Evolutionary conservation across 2,797 vertebrate genomes (phyloP).

Genomic region (Morelia viridis): DNA sequence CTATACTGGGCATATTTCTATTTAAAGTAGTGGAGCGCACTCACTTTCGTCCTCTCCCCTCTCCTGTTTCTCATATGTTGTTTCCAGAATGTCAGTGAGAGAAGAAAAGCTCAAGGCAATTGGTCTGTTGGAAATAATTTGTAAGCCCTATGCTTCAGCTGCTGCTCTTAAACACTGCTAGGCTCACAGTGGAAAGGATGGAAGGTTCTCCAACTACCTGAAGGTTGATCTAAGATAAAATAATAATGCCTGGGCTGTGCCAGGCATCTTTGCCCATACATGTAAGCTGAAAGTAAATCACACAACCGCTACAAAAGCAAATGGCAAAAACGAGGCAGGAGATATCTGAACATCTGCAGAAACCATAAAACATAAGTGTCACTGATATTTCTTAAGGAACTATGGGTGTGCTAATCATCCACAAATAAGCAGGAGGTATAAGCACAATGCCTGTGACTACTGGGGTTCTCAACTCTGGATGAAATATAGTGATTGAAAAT

Average conservation of each 20-base stretch:
- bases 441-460: background rate
- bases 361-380: background rate
- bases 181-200: background rate
- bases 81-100: slow-evolving; percentile 34
- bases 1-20: slow-evolving; percentile 41
- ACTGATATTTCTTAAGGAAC: background rate
- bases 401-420: background rate
- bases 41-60: background rate
- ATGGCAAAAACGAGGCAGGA: background rate
- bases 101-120: slow-evolving; percentile 41
- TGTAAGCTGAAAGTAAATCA: slow-evolving; percentile 28
- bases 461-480: background rate
- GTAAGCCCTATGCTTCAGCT: background rate
- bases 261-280: background rate
- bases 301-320: background rate
- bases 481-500: background rate
- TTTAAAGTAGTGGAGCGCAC: slow-evolving; percentile 35
- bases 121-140: background rate
- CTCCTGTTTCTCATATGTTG: slow-evolving; percentile 10
- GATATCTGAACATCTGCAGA: background rate
- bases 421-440: background rate
- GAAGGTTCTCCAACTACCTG: slow-evolving; percentile 32
- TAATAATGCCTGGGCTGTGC: slow-evolving; percentile 24
- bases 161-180: background rate
- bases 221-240: slow-evolving; percentile 7